Evolutionary conservation across 2,888 invertebrate species (phyloP).

Genomic region (Troilus luridus): DNA sequence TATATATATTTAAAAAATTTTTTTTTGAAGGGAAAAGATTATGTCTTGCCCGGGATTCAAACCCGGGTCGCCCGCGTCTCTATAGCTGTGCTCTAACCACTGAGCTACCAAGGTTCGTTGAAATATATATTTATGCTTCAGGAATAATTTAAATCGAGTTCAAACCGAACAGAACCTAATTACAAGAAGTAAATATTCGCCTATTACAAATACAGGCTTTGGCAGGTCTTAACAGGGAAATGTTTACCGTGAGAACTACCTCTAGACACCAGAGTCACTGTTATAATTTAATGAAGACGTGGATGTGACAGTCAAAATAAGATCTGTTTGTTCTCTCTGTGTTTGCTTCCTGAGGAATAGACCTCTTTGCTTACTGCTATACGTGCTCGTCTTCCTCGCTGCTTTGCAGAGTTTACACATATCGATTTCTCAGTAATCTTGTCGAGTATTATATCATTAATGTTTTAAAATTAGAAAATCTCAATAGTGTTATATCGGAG

Average conservation of each 20-base stretch:
- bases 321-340: neutral
- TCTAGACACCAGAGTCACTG: neutral
- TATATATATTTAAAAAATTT: too few relatives aligned
- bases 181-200: too few relatives aligned
- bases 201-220: neutral
- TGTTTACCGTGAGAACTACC: neutral
- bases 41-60: too few relatives aligned
- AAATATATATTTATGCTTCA: too few relatives aligned
- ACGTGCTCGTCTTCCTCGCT: neutral
- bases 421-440: neutral
- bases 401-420: neutral
- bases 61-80: too few relatives aligned
- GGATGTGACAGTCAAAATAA: neutral
- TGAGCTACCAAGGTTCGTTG: too few relatives aligned
- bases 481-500: too few relatives aligned
- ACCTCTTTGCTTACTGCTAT: neutral
- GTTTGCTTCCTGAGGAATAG: neutral
- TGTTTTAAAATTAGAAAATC: neutral
- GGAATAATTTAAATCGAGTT: too few relatives aligned
- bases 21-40: too few relatives aligned
- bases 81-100: too few relatives aligned
- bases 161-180: too few relatives aligned
- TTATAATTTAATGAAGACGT: neutral
- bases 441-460: neutral
- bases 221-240: neutral